Evolutionary conservation across 2,888 invertebrate species (phyloP).

Genomic region (Phaonia tiefii): DNA sequence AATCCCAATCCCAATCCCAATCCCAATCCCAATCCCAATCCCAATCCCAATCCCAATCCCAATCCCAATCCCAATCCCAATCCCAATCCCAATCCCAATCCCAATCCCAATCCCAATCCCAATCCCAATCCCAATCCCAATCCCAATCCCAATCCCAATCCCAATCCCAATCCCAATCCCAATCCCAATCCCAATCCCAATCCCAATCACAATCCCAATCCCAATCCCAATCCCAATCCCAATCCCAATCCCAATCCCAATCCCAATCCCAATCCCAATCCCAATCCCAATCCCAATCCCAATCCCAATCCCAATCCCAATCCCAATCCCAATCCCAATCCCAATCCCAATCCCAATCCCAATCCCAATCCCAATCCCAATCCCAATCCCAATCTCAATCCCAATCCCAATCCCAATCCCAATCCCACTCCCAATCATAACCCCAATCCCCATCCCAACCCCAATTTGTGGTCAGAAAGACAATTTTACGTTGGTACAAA

Average conservation of each 20-base stretch:
- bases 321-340: too few species aligned
- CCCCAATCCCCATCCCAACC: too few species aligned
- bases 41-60: too few species aligned
- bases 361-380: too few species aligned
- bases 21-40: conserved; percentile 16
- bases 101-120: too few species aligned
- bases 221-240: conserved; percentile 7
- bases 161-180: too few species aligned
- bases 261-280: conserved; percentile 16
- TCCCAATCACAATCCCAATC: conserved; percentile 10
- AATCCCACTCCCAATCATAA: too few species aligned
- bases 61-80: conserved; percentile 16
- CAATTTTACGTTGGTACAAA: too few species aligned
- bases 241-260: conserved; percentile 16
- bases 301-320: conserved; percentile 16
- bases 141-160: conserved; percentile 16
- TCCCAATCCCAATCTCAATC: too few species aligned
- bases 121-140: conserved; percentile 16
- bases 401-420: too few species aligned
- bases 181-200: conserved; percentile 16
- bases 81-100: conserved; percentile 16
- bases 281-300: background rate
- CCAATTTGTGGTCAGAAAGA: too few species aligned
- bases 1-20: conserved; percentile 16
- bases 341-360: too few species aligned